Evolutionary conservation across 2,888 invertebrate genomes (phyloP), one percentile per base, ranked within the genome.

Genomic region (Deilephila porcellus): DNA sequence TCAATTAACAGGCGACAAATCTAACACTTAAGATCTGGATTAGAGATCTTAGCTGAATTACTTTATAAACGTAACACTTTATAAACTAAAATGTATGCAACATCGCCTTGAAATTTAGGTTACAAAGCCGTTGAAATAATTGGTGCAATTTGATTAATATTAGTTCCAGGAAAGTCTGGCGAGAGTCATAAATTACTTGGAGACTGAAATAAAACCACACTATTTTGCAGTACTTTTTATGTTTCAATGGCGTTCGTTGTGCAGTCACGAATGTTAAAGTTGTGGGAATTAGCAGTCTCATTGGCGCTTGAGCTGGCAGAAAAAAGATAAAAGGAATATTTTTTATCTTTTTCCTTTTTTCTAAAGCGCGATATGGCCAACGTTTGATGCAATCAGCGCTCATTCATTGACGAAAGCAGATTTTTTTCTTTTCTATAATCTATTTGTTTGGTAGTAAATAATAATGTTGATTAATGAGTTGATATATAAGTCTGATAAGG

Each of bases 121-220:
- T 71, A 71, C n/a, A 34, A n/a, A 56, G 59, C 70, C 32, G 59
- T 71, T 29, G 52, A 56, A 56, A 25, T 56, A 56, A 53, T 37
- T 20, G 5, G 32, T 37, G 34, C 62, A 64, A 60, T 73, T 70
- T 64, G 19, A 72, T n/a, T n/a, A 77, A 79, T 75, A 75, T 60
- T 74, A 79, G 52, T 87, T 89, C 88, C 79, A 81, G 78, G 89
- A 88, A 88, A 82, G 86, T 88, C 86, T 88, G 79, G 80, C 75
- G 71, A 60, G 73, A 74, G 77, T 77, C 60, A 77, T 76, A 78
- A 80, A 81, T 78, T 76, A 76, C 77, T 79, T 75, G 76, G 75
- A 79, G 83, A 83, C 79, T 77, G 73, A 77, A 78, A 74, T 78
- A 74, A 75, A 81, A 79, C 77, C 78, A 75, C 78, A 77, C 77